These are phyloP conservation scores for Probosciger aterrimus DNA, from an alignment of 2,113 vertebrate genomes.

Conservation along the genomic window DNA sequence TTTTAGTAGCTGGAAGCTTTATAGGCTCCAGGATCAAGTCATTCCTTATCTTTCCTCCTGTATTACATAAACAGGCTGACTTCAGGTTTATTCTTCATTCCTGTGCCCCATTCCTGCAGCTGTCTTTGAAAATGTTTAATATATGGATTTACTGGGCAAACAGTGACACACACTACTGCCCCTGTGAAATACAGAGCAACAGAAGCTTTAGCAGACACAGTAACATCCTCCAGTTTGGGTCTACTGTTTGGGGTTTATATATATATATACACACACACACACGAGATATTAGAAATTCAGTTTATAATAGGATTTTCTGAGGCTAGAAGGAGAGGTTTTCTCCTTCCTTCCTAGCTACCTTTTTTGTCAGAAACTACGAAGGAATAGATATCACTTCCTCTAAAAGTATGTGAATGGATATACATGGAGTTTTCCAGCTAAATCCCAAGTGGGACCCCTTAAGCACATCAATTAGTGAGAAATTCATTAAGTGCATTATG, in stretches of 20 bases:
- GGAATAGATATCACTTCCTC: not conserved
- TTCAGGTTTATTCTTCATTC: not conserved
- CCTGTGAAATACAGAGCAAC: not conserved
- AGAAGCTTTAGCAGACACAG: not conserved
- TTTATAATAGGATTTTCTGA: not conserved
- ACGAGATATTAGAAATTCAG: not conserved
- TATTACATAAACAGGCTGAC: not conserved
- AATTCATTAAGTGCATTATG: not conserved
- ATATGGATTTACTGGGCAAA: not conserved
- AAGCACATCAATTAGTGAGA: not conserved
- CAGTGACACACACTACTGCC: not conserved
- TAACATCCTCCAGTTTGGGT: not conserved
- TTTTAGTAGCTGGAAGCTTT: not conserved
- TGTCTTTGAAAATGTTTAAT: not conserved
- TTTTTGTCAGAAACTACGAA: not conserved
- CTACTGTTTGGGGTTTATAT: not conserved
- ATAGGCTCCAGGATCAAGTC: not conserved
- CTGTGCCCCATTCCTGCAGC: not conserved
- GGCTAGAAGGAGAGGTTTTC: not conserved
- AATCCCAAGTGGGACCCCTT: not conserved
- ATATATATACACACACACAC: not conserved
- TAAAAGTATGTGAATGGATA: not conserved
- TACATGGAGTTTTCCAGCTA: not conserved
- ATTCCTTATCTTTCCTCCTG: not conserved
- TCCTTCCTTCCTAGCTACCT: rapidly evolving